These are phyloP conservation scores for Montipora capitata DNA, from an alignment of 92 coral and sea anemone genomes.

Conservation along the genomic window DNA sequence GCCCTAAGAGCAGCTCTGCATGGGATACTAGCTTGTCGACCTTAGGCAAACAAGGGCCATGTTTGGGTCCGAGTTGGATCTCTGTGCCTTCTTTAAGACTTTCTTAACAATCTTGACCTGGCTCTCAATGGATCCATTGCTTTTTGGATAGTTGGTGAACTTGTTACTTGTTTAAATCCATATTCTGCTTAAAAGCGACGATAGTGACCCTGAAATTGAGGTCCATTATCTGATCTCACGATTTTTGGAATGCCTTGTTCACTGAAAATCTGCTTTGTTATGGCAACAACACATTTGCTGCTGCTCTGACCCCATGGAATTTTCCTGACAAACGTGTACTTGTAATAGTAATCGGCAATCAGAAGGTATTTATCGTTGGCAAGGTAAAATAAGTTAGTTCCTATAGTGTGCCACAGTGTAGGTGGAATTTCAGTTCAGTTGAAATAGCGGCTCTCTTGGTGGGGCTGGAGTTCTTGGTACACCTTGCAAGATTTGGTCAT, in stretches of 20 bases:
- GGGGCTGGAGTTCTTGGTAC: too few species aligned
- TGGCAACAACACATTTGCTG: not conserved
- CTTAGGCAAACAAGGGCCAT: slow-evolving; percentile 47
- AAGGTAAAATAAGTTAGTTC: slow-evolving; percentile 34
- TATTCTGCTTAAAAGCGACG: not conserved
- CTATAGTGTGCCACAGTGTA: slow-evolving; percentile 34
- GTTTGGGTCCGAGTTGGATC: slow-evolving; percentile 31
- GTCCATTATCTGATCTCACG: not conserved
- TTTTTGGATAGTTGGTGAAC: not conserved
- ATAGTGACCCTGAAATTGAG: not conserved
- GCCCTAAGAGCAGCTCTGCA: slow-evolving; percentile 34
- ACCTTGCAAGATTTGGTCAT: too few species aligned
- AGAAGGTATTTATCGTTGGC: slow-evolving; percentile 21
- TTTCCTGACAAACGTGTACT: slow-evolving; percentile 73
- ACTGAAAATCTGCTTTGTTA: not conserved
- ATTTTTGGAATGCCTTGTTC: too few species aligned
- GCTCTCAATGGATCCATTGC: not conserved
- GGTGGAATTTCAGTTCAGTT: too few species aligned
- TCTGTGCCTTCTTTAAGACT: slow-evolving; percentile 34
- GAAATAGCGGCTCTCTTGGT: too few species aligned
- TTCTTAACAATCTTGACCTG: not conserved
- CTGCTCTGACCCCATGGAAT: slow-evolving; percentile 59
- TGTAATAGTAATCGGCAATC: slow-evolving; percentile 69
- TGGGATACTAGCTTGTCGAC: slow-evolving; percentile 47
- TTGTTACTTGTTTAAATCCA: too few species aligned